Evolutionary conservation across 2,888 invertebrate species (phyloP), one percentile per base, ranked within the genome.

Genomic region (Lissocephala sabroskyi): DNA sequence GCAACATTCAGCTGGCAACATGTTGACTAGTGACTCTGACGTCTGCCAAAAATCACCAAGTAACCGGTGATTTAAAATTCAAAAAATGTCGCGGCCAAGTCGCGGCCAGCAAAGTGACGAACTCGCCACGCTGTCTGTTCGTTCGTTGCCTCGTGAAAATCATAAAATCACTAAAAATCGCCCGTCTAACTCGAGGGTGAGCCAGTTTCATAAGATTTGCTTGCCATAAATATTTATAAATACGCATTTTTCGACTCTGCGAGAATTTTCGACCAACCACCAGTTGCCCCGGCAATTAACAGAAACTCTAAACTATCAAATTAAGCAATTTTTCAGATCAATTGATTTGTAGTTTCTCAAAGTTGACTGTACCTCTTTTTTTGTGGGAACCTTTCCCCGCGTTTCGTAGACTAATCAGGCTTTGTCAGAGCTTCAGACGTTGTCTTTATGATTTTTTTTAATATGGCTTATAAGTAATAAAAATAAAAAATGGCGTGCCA

Each of bases 1-100:
- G 44, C 45, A 43, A 50, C 37, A 41, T 37, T 41, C 13, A 41
- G 39, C 33, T 60, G 48, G 54, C 55, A 45, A 56, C 60, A 66
- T 63, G 67, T 54, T 66, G 67, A 51, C 23, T 23, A 5, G 23
- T n/a, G 23, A 23, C 23, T 23, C 23, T 7, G 23, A 28, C 7
- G 29, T 41, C 29, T 13, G 10, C n/a, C n/a, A n/a, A 16, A 16
- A 16, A 39, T n/a, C n/a, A 23, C 18, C 14, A 39, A 41, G 32
- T 23, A 35, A 37, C 9, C 28, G 26, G 17, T 32, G 23, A 41
- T 41, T 46, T 46, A 46, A 41, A 46, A 41, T 46, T 46, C 41
- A 41, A 33, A 35, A 46, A 33, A 40, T 28, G 36, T 10, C 39
- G 14, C 19, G 49, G 17, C 49, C 42, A 43, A 49, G 37, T 29